Conservation (phyloP, 1,140 invertebrate genomes). For the Procambarus virginalis region DNA sequence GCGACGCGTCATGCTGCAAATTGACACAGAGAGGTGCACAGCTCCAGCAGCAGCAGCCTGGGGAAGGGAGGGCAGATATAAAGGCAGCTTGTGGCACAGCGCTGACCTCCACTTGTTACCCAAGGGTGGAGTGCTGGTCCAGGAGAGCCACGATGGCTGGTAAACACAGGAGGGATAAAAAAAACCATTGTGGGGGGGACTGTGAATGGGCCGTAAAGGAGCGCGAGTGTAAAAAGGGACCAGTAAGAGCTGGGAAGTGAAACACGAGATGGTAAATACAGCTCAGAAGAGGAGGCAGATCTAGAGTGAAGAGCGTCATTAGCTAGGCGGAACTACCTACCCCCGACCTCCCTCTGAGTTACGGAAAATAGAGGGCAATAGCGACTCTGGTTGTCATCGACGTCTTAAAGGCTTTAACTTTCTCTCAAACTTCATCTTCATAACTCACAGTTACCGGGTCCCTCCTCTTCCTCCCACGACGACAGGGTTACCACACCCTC, state of each 20-base stretch:
- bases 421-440: too few species aligned
- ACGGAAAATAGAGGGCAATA: too few species aligned
- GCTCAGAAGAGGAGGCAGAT: too few species aligned
- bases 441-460: too few species aligned
- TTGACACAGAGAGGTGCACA: constrained; percentile 20
- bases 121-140: constrained; percentile 1
- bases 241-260: background rate
- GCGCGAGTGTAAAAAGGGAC: background rate
- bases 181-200: background rate
- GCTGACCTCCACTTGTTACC: background rate
- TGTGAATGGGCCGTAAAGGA: background rate
- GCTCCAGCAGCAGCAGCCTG: background rate
- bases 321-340: background rate
- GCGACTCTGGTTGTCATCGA: too few species aligned
- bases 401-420: too few species aligned
- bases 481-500: too few species aligned
- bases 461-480: too few species aligned
- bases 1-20: constrained; percentile 5
- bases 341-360: too few species aligned
- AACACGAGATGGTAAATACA: too few species aligned
- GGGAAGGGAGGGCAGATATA: background rate
- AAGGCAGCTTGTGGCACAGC: background rate
- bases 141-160: background rate
- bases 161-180: background rate
- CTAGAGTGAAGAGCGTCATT: background rate